Percentiles rank a stretch among this genome's conserved stretches.
Conservation (phyloP, 2,888 invertebrate species). For the Callinectes sapidus region DNA sequence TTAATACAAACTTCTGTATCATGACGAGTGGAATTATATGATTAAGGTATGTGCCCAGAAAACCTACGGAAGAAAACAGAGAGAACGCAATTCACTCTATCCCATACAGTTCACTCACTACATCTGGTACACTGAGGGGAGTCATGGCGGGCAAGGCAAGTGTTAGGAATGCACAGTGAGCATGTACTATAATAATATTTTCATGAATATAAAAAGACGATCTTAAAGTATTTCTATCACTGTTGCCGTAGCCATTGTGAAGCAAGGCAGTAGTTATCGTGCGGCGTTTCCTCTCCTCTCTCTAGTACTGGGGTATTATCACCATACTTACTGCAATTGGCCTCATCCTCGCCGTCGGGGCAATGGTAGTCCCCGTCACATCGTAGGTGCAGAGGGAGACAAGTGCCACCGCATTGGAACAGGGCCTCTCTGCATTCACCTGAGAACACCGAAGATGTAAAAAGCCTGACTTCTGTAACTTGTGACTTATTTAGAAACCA, state of each 20-base stretch:
- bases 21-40: no score
- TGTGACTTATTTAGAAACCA: background rate
- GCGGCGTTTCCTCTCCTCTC: background rate
- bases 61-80: background rate
- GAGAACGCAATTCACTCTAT: background rate
- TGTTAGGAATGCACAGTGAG: background rate
- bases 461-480: background rate
- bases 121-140: background rate
- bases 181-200: background rate
- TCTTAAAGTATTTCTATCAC: background rate
- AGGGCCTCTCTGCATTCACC: conserved; percentile 22
- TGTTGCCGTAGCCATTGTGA: background rate
- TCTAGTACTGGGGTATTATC: background rate
- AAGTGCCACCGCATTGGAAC: conserved; percentile 32
- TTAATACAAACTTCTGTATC: background rate
- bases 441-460: background rate
- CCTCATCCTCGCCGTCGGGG: conserved; percentile 25
- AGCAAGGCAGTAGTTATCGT: background rate
- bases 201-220: background rate
- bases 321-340: conserved; percentile 29
- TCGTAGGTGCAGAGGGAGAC: conserved; percentile 28
- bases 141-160: background rate
- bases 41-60: background rate
- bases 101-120: background rate
- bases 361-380: conserved; percentile 41